These are phyloP conservation scores for Lanistes nyassanus DNA, from an alignment of 1,140 invertebrate genomes.

Conservation along the genomic window DNA sequence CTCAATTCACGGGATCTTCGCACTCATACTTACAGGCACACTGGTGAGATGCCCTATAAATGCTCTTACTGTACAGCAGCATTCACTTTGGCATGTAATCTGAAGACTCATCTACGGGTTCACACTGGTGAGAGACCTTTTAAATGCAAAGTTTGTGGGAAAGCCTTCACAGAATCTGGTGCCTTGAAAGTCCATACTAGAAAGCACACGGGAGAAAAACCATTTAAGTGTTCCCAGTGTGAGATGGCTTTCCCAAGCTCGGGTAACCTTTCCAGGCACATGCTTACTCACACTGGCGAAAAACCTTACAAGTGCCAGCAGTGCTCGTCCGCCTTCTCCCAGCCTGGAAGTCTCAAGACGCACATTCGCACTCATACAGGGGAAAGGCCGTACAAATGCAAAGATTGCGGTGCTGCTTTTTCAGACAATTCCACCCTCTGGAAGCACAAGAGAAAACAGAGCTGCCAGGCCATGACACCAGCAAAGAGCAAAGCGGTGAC, in stretches of 20 bases:
- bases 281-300: constrained; percentile 13
- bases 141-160: constrained; percentile 18
- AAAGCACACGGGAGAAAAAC: constrained; percentile 85
- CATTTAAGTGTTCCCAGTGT: constrained; percentile 50
- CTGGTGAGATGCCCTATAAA: constrained; percentile 88
- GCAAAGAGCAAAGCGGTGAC: no score
- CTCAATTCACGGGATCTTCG: constrained; percentile 33
- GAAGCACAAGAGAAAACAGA: neutral
- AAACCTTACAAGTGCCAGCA: constrained; percentile 88
- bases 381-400: constrained; percentile 23
- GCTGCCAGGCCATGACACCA: neutral
- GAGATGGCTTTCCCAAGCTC: no score
- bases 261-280: no score
- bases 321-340: constrained; percentile 87
- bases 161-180: constrained; percentile 1
- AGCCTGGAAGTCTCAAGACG: constrained; percentile 91
- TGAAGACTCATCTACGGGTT: neutral
- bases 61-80: constrained; percentile 90
- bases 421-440: neutral
- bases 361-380: constrained; percentile 72
- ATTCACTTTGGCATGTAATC: constrained; percentile 69
- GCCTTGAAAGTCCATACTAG: constrained; percentile 30
- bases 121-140: constrained; percentile 28
- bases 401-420: constrained; percentile 12
- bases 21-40: constrained; percentile 70